Percentiles rank a stretch among this genome's conserved stretches.
Evolutionary conservation across 64 coral and sea anemone genomes (phyloP).

Genomic region (Stichodactyla helianthus): DNA sequence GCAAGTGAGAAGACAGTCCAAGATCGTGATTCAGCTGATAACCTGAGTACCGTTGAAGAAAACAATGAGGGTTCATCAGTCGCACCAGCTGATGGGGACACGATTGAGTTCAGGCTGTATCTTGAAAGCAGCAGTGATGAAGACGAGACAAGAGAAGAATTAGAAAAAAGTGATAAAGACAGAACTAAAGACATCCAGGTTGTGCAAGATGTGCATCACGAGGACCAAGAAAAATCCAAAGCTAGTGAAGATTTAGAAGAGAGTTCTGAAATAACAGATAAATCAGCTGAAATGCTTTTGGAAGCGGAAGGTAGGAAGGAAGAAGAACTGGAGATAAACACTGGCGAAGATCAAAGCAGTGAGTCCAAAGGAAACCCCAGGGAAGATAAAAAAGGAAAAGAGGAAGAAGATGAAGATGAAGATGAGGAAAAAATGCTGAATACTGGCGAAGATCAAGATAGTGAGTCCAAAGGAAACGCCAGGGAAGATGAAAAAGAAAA

Average conservation of each 20-base stretch:
- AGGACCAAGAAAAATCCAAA: background rate
- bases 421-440: no score
- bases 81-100: background rate
- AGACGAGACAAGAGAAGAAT: background rate
- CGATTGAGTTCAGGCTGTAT: background rate
- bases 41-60: background rate
- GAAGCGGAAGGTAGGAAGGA: no score
- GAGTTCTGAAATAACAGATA: background rate
- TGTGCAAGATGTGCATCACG: background rate
- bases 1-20: background rate
- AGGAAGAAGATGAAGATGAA: background rate
- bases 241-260: background rate
- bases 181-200: background rate
- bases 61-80: background rate
- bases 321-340: no score
- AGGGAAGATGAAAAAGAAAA: background rate
- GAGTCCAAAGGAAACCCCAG: background rate
- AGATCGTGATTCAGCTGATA: background rate
- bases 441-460: background rate
- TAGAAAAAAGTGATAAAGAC: background rate
- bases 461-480: background rate
- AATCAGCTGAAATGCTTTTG: background rate
- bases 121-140: constrained; percentile 2
- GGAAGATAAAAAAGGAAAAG: background rate
- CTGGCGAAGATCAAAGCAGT: background rate